Base-by-base conservation (phyloP, 2,888 invertebrate species). In the Trichogramma evanescens region DNA sequence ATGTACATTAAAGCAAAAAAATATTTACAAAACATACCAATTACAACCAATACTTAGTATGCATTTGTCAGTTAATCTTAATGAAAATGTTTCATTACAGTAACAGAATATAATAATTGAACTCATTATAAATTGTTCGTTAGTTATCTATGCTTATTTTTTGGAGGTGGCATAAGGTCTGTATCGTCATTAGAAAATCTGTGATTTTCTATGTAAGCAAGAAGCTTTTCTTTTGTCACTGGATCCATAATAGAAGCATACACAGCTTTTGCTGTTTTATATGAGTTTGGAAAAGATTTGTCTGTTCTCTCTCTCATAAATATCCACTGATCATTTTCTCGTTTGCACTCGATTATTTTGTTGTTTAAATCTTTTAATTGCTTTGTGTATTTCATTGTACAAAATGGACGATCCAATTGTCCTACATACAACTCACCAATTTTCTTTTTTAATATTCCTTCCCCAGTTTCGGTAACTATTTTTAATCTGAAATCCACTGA, bases 291-390 rank as follows among this genome's bases (percentile, higher is more conserved):
- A 78, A 86, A 92, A 0, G 94, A 93, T 80, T 99, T 99, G 79
- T 99, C 99, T 0, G 92, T 95, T 66, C 99, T 82, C 76, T 95
- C 93, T 61, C 98, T 84, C 93, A 99, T 92, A 75, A 92, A 95
- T 56, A 88, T 84, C 99, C 99, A 99, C 66, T 85, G 81, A 45
- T 85, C 82, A 66, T 87, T 84, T 64, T 93, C 91, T 70, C 80
- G 88, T 70, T 87, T 89, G 79, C 99, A 99, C 81, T 99, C 99
- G 55, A 99, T 86, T 60, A 99, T 99, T 80, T 97, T 96, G 71
- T 90, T 89, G 79, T 99, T 84, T 54, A 92, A 81, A 45, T 89
- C 85, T 69, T 86, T 87, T 5, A 95, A 73, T 1, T 85, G 84
- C 74, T 90, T 93, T 0, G 86, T 89, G n/a, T 87, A 40, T 83